phyloP scores from a whole-genome alignment of 2,888 invertebrate genomes.

The Temnothorax ravouxi region DNA sequence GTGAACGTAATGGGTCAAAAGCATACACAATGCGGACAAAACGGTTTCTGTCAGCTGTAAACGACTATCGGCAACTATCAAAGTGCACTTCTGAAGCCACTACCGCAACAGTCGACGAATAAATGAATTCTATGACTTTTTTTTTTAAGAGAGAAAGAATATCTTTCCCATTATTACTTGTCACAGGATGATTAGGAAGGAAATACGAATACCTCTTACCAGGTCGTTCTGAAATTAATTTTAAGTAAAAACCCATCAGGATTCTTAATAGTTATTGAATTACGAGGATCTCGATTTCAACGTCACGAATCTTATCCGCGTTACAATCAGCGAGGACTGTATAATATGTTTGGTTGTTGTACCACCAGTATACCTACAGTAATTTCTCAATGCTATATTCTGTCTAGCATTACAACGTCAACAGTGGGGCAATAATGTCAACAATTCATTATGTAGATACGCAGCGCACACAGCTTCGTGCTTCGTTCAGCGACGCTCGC shows the following conservation, averaged over 20 bases:
- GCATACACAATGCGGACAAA: neutral
- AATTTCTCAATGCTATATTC: conserved; percentile 19
- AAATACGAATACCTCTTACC: neutral
- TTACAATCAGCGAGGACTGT: neutral
- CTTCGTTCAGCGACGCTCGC: neutral
- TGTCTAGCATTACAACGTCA: conserved; percentile 20
- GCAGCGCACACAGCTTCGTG: neutral
- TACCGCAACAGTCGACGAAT: neutral
- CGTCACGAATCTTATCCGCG: neutral
- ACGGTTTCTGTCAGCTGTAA: neutral
- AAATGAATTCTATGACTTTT: neutral
- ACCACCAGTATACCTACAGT: neutral
- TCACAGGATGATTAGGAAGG: neutral
- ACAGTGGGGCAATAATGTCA: conserved; percentile 25
- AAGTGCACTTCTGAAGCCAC: neutral
- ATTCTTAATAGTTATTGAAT: neutral
- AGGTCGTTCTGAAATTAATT: neutral
- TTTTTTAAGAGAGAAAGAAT: neutral
- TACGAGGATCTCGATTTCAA: neutral
- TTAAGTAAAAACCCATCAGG: neutral
- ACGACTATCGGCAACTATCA: neutral
- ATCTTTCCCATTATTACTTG: neutral
- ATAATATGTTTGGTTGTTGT: neutral
- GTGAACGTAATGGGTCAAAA: neutral
- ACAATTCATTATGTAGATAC: conserved; percentile 25